Evolutionary conservation across 2,113 vertebrate genomes (phyloP), one percentile per base, ranked within the genome.

Genomic region (Coptodon rendalli): DNA sequence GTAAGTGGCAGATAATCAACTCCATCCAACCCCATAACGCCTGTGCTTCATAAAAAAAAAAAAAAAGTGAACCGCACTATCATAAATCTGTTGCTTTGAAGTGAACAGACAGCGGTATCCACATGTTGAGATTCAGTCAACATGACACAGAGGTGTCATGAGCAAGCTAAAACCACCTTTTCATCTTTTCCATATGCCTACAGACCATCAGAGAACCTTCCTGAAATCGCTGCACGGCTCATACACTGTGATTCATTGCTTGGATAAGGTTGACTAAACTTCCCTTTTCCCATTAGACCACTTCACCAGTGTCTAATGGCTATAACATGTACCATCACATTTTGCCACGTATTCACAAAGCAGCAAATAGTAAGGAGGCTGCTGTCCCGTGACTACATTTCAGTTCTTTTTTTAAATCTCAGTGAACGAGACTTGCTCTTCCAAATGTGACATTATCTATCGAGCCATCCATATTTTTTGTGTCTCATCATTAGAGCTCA

Each of bases 101-200:
- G 9, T 73, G 40, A 57, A 61, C 4, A 50, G 22, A 71, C 36
- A 24, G 36, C 6, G 5, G 54, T 50, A 54, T 73, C 78, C 19
- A 16, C 56, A 83, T 59, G 48, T 8, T 66, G 22, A 78, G 24
- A 66, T 84, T 89, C 36, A 80, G 68, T 89, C 79, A 63, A 27
- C 79, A 61, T 80, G 83, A 84, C 59, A 38, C 36, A 34, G 54
- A 89, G 54, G 76, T 90, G 73, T 52, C 24, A 54, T 9, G 73
- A 66, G 57, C 59, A 50, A 48, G 71, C 71, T 53, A 29, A 34
- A 90, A 80, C 85, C 84, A 40, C 80, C 89, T 50, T 76, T 76
- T 93, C 34, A 93, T 89, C 29, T 81, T 89, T 93, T 90, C 92
- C 93, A 91, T 54, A 92, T 91, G 91, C 87, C 61, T n/a, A n/a